These are phyloP conservation scores for Caenorhabditis remanei DNA, from an alignment of 1,140 invertebrate genomes.

Conservation along the genomic window DNA sequence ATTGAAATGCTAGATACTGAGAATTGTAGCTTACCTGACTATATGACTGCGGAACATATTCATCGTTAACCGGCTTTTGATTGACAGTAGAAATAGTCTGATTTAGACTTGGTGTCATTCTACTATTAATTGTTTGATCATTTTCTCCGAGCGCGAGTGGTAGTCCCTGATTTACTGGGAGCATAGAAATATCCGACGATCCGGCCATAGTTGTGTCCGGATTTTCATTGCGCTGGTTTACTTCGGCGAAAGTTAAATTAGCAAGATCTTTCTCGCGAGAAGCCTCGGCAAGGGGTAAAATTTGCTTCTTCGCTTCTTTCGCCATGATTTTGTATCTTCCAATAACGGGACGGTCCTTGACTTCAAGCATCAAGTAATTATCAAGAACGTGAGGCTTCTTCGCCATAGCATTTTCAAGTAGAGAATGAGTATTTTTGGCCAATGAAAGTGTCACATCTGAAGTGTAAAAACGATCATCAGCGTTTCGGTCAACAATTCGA, in stretches of 20 bases:
- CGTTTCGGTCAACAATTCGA: not conserved
- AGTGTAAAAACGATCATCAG: not conserved
- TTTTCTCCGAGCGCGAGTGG: not conserved
- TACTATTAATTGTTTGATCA: not conserved
- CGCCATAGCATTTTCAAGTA: not conserved
- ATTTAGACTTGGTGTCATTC: not conserved
- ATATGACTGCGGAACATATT: not conserved
- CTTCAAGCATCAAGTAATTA: conserved; percentile 51
- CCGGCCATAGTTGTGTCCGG: not conserved
- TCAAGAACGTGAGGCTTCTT: conserved; percentile 5
- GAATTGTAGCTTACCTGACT: not conserved
- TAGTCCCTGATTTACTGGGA: conserved; percentile 22
- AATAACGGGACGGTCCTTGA: conserved; percentile 33
- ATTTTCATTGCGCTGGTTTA: not conserved
- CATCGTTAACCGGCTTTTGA: not conserved
- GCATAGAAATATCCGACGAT: conserved; percentile 28
- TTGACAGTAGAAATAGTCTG: not conserved
- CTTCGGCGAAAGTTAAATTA: conserved; percentile 15
- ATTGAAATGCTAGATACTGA: too few relatives aligned
- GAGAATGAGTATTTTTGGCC: not conserved
- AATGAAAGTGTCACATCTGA: not conserved
- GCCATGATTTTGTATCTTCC: conserved; percentile 33
- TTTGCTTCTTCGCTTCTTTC: conserved; percentile 10
- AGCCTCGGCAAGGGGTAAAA: not conserved
- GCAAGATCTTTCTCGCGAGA: conserved; percentile 30